Evolutionary conservation across 2,797 vertebrate genomes (phyloP), one percentile per base, ranked within the genome.

Genomic region (Schizopygopsis malacanthus): DNA sequence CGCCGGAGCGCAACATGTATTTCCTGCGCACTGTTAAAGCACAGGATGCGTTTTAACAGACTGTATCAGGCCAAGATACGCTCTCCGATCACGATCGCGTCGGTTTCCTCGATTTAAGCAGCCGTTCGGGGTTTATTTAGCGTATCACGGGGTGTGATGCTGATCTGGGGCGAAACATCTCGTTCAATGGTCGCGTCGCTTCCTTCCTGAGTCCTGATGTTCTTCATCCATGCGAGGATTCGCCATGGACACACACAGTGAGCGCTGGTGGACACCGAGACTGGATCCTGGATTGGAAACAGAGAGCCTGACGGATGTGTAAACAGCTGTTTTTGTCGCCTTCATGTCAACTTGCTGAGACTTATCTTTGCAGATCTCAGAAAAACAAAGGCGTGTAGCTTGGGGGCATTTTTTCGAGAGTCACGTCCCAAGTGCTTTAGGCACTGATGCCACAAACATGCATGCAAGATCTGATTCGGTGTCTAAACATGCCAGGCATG

Each of bases 1-100:
- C 77, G 41, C 69, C 50, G 76, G 81, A 82, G 92, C 85, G 94
- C 94, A 95, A 93, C 94, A 94, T 93, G 94, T 94, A 91, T 89
- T 87, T 90, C 81, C 86, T 89, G 88, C 86, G 71, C 25, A 81
- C 79, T 39, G 59, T 81, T 75, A 52, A 79, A 15, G 65, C 65
- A 73, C n/a, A 43, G n/a, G 80, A 76, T 45, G 43, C 43, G 22
- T 39, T 39, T 33, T 50, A 81, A 73, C 37, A 71, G 1, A 78
- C 65, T 25, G 67, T 73, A 50, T 81, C 80, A 67, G 79, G 77
- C 84, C 79, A 43, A 13, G 61, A 72, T 65, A 84, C 45, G 83
- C 87, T 50, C 78, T 85, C 77, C 61, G 67, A 79, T 76, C 56
- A 84, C 78, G 45, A 59, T 71, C 39, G 16, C 61, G 25, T 28